Base-by-base conservation (phyloP, 2,113 vertebrate genomes). In the Archilochus colubris region DNA sequence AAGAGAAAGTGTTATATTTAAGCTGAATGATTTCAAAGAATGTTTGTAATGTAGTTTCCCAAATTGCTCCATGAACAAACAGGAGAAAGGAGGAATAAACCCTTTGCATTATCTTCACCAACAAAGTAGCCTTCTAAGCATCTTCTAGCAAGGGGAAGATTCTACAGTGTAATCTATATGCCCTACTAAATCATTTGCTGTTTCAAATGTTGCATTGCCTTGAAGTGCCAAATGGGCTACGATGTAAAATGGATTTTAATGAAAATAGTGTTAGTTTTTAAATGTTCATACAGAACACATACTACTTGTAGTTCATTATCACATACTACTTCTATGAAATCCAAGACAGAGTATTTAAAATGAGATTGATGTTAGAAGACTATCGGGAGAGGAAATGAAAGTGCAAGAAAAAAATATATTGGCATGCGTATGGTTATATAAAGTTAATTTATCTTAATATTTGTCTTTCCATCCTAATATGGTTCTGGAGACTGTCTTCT, bases 231-330 rank as follows among this genome's bases (percentile, higher is more conserved):
- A 81, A 93, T 63, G 31, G 69, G 9, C 61, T 90, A 53, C 57
- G 73, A 81, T 5, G 17, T 53, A 86, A 92, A 88, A 91, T 55
- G 83, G 7, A 88, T 93, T 91, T 86, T 46, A 83, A 24, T 81
- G 68, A 58, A 94, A 88, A 73, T 4, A 92, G 4, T 9, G 23
- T 77, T 85, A 88, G 12, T 58, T 80, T n/a, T 73, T 69, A 93
- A 59, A 43, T 76, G 59, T 77, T 93, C 57, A 21, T 70, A 63
- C 18, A 70, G 28, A 44, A 27, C 16, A 36, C 40, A 28, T 76
- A 44, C 40, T 40, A 40, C 40, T 40, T 13, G 40, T 40, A 40
- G 11, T 40, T 40, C 46, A 48, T 20, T 48, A 48, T 48, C 46
- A 48, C 46, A 48, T 48, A 48, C 7, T 48, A 21, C 13, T 87